Evolutionary conservation across 2,888 invertebrate genomes (phyloP), one percentile per base, ranked within the genome.

Genomic region (Hanleya hanleyi): DNA sequence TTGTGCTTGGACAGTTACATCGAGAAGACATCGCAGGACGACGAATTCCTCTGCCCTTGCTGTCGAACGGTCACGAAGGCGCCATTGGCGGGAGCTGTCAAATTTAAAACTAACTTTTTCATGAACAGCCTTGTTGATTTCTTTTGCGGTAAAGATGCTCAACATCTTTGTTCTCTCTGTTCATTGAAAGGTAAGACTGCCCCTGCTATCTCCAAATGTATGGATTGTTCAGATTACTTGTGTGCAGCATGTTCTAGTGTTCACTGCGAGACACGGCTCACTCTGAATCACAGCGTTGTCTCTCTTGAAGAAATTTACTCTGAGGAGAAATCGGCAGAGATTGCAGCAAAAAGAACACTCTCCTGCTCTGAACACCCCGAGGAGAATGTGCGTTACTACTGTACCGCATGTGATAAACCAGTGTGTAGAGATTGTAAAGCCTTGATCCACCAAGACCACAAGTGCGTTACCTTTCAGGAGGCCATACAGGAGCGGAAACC

Each of bases 371-470:
- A 26, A 29, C 57, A 57, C 26, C 26, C 57, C 1, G 57, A 57
- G 29, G 29, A 57, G 26, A 29, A 29, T 18, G 29, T 57, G 18
- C 26, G 33, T 18, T 57, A 57, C 29, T 57, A 57, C 57, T 57
- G 57, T 29, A 26, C 33, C 2, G 29, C 26, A 4, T 57, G 57
- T 32, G 29, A 57, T 22, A 57, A 26, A 15, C 4, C 57, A 57
- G 33, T 57, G 29, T 57, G 57, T 57, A 22, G 57, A 32, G 57
- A 57, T 32, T 57, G 57, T 29, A 57, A 57, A 29, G 57, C 57
- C 2, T 32, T 57, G 15, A 29, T 26, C 26, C 57, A 57, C 9
- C 29, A 57, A 15, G n/a, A 57, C 4, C 57, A 57, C 18, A 15
- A 57, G 15, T 57, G 29, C 29, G 15, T 57, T 32, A 5, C 57